Percentiles rank a stretch among this genome's conserved stretches.
phyloP scores from a whole-genome alignment of 2,888 invertebrate species.

The Strigamia crassipes region DNA sequence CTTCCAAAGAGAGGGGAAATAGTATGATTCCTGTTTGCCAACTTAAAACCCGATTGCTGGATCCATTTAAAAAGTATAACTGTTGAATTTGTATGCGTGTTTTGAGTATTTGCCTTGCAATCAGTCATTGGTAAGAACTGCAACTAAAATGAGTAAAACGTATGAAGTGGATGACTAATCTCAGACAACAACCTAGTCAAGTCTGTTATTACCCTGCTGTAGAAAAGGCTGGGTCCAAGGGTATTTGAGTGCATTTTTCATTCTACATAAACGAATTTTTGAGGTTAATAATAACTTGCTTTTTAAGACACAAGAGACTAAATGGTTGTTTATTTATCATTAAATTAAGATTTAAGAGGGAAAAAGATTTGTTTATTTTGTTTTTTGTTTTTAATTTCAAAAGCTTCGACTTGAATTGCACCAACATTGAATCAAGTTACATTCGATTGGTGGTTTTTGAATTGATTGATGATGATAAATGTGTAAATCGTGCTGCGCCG shows the following conservation, averaged over 20 bases:
- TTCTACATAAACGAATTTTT: slow-evolving; percentile 16
- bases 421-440: not conserved
- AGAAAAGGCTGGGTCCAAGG: slow-evolving; percentile 46
- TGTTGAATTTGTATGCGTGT: not conserved
- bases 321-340: slow-evolving; percentile 21
- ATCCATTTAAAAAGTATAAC: not conserved
- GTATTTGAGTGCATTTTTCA: slow-evolving; percentile 13
- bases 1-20: slow-evolving; percentile 3
- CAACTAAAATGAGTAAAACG: not conserved
- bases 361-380: no score
- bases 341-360: not conserved
- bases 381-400: not conserved
- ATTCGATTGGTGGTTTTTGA: not conserved
- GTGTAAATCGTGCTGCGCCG: not conserved
- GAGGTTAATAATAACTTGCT: slow-evolving; percentile 1
- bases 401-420: not conserved
- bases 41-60: slow-evolving; percentile 2
- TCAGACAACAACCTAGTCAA: slow-evolving; percentile 43
- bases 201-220: slow-evolving; percentile 42
- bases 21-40: not conserved
- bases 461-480: no score
- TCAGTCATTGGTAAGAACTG: slow-evolving; percentile 16
- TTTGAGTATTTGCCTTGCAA: slow-evolving; percentile 16
- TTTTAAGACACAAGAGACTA: slow-evolving; percentile 21
- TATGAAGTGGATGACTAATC: slow-evolving; percentile 11